Base-by-base conservation (phyloP, 2,113 vertebrate genomes). In the Microtus richardsoni region DNA sequence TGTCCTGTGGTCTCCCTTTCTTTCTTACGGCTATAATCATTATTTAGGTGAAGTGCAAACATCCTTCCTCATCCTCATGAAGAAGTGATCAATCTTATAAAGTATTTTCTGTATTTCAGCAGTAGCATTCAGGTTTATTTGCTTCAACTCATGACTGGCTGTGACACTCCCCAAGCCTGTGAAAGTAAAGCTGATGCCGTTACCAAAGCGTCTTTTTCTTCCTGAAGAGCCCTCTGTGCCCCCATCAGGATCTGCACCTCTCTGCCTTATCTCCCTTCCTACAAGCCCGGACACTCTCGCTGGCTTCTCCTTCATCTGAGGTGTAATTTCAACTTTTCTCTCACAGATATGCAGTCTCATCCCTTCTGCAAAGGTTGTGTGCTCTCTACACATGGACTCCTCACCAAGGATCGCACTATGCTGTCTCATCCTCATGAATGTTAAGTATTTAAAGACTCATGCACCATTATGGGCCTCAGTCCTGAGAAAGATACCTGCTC, bases 181-280 rank as follows among this genome's bases (percentile, higher is more conserved):
- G 91, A 89, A 41, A 84, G 5, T 5, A 82, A 88, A 78, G 52
- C 41, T 39, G 80, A 71, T 33, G 36, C 30, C 44, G 7, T 54
- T 84, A 95, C 93, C 88, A 60, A 66, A 89, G 79, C 84, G 47
- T 62, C 78, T 19, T 89, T 92, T 82, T n/a, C 26, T 86, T 93
- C 64, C 58, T 44, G 19, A 2, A 8, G 21, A 4, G 24, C 54
- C 91, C 89, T 80, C 88, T 94, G 60, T 70, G 54, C 41, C 78
- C 36, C 22, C n/a, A 28, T 89, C 68, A 66, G 36, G 7, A 58
- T 92, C 83, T 71, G 58, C 33, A 60, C 44, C 36, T 33, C 58
- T 54, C 39, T 85, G 33, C 8, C 66, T 24, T 36, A n/a, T 14
- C 49, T 49, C 52, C 6, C 22, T 78, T 75, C 41, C 71, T 88